Evolutionary conservation across 2,888 invertebrate genomes (phyloP), one percentile per base, ranked within the genome.

Genomic region (Mesorhabditis sp.): DNA sequence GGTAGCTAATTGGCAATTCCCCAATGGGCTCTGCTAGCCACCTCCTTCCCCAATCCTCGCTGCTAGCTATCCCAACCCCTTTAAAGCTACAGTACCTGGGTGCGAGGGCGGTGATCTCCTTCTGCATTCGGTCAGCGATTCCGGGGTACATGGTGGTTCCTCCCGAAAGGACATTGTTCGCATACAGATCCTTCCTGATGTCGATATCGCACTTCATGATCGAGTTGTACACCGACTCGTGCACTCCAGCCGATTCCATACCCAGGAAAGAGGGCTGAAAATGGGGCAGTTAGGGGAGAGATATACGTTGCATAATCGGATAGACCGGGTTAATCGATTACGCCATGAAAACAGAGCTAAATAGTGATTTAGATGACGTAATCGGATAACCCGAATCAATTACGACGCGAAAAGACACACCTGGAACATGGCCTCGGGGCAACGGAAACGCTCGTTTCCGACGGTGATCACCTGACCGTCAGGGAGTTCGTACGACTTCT

Each of bases 41-140:
- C 58, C 58, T 50, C 58, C 7, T n/a, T 50, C 1, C 1, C 28
- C 28, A 28, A 28, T 28, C 28, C 28, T 28, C 28, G 1, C 28
- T 28, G 28, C 28, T 4, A 4, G 13, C 15, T 62, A 65, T 73
- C 28, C 2, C 28, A 2, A 28, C 28, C 28, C 28, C 28, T 28
- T 28, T 28, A 28, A 28, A 28, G 28, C 28, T 28, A 28, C 28
- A 41, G 15, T 66, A 89, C 94, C 94, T 73, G 70, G 79, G 79
- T 62, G 79, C 78, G 63, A 79, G 77, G 70, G 77, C 77, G 70
- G 77, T 77, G 78, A 80, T 80, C 89, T 95, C 94, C 89, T 94
- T 94, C 89, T 94, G 94, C 94, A 95, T 94, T 85, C 95, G 91
- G 89, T 95, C 95, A 82, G 94, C 95, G 88, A 95, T 94, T 90